Evolutionary conservation across 1,140 invertebrate genomes (phyloP).

Genomic region (Ceratina calcarata): DNA sequence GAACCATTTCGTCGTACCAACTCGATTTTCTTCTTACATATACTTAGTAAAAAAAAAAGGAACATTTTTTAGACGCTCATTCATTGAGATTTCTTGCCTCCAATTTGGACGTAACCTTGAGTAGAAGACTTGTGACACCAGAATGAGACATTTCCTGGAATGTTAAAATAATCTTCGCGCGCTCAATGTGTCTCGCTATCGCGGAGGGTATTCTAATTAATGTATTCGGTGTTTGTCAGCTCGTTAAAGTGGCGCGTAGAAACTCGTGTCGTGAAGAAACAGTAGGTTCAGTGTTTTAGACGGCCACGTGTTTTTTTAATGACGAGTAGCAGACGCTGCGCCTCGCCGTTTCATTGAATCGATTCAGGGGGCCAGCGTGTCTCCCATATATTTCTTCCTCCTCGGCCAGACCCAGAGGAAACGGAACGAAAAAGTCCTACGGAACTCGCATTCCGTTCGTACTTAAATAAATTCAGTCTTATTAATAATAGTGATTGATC

Average conservation of each 20-base stretch:
- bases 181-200: not conserved
- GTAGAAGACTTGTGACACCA: not conserved
- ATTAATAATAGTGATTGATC: too few relatives aligned
- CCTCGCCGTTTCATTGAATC: constrained; percentile 41
- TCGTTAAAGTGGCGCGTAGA: constrained; percentile 61
- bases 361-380: constrained; percentile 44
- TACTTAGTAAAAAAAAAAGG: too few relatives aligned
- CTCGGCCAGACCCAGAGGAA: not conserved
- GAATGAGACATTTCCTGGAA: not conserved
- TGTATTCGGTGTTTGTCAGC: constrained; percentile 59
- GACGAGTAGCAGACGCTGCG: constrained; percentile 69
- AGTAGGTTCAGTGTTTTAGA: constrained; percentile 68
- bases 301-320: constrained; percentile 70
- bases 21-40: not conserved
- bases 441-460: constrained; percentile 6
- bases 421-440: not conserved
- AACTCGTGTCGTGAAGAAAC: constrained; percentile 59
- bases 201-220: constrained; percentile 53
- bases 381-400: constrained; percentile 5
- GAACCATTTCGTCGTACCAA: not conserved
- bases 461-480: not conserved
- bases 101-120: too few relatives aligned
- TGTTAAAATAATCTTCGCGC: too few relatives aligned
- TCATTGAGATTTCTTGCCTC: too few relatives aligned
- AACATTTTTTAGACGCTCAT: too few relatives aligned